These are phyloP conservation scores for Lycodopsis pacificus DNA, from an alignment of 2,797 vertebrate genomes.

Conservation along the genomic window DNA sequence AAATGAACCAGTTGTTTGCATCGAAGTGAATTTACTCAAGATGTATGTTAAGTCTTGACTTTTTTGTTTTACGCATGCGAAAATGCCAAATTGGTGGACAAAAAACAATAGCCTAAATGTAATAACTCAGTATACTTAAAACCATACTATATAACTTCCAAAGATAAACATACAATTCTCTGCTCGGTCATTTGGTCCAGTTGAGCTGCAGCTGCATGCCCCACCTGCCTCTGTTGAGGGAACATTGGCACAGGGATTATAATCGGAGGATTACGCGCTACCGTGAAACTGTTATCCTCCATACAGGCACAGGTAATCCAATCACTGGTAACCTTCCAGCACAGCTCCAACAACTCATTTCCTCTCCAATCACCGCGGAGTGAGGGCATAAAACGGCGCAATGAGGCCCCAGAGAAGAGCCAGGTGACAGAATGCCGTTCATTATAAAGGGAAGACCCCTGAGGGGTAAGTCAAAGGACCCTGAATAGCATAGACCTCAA, in stretches of 20 bases:
- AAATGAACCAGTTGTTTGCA: background rate
- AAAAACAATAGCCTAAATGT: background rate
- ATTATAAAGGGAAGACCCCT: slow-evolving; percentile 77
- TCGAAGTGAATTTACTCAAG: background rate
- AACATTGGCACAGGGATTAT: slow-evolving; percentile 87
- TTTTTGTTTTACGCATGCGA: background rate
- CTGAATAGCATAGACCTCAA: background rate
- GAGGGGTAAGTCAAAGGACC: slow-evolving; percentile 76
- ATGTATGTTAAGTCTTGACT: background rate
- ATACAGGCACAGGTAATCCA: slow-evolving; percentile 91
- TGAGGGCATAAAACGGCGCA: slow-evolving; percentile 62
- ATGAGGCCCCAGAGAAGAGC: slow-evolving; percentile 71
- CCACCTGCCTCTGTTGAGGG: slow-evolving; percentile 51
- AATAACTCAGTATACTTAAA: background rate
- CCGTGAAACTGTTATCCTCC: slow-evolving; percentile 90
- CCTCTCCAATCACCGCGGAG: slow-evolving; percentile 53
- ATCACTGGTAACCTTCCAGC: slow-evolving; percentile 87
- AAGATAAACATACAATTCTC: background rate
- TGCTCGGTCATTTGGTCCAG: slow-evolving; percentile 9
- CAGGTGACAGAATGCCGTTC: slow-evolving; percentile 84
- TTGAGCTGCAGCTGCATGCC: slow-evolving; percentile 44
- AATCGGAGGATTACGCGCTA: slow-evolving; percentile 88
- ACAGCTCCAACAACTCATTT: slow-evolving; percentile 78
- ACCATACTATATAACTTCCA: background rate
- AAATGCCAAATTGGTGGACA: background rate